Evolutionary conservation across 1,140 invertebrate genomes (phyloP), one percentile per base, ranked within the genome.

Genomic region (Drosophila sechellia): DNA sequence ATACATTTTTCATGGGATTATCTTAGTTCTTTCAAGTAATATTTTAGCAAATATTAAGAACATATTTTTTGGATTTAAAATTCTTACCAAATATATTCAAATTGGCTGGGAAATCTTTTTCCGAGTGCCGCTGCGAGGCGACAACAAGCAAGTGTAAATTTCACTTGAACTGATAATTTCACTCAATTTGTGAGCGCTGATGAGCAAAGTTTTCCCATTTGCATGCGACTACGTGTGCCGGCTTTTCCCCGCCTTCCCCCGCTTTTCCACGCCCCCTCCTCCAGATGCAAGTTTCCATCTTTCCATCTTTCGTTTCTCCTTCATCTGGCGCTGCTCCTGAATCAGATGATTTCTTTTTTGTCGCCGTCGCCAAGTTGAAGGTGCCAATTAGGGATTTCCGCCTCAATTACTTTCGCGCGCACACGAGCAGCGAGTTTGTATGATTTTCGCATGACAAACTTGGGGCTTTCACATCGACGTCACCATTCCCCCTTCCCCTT

Each of bases 161-260:
- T 87, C 84, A 90, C 84, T 89, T 89, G 80, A 89, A 89, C 84
- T 89, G 84, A 90, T 89, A 89, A 89, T 89, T 89, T 89, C 73
- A 89, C 84, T 89, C 84, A 89, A 89, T 89, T 89, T 89, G 85
- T 84, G 84, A 76, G 84, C 85, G 77, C 85, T 89, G 84, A 89
- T 89, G 84, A 89, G 85, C 84, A 89, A 89, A 89, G 84, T 89
- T 89, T 89, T 89, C 84, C 84, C 84, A 89, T 89, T 89, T 89
- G 79, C 84, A 89, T 84, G 61, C 53, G 79, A 74, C 84, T 83
- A 83, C 84, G 84, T 89, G 84, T 72, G 75, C 77, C 77, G 20
- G 31, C 59, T 50, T 34, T 49, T 15, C 48, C 46, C 4, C 45
- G 5, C 22, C 2, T 10, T 31, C 8, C 22, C 46, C n/a, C 45